A percentile compares a stretch with the other conserved stretches of the same genome.
Conservation (phyloP, 2,888 invertebrate species). For the Trichacis sp. region DNA sequence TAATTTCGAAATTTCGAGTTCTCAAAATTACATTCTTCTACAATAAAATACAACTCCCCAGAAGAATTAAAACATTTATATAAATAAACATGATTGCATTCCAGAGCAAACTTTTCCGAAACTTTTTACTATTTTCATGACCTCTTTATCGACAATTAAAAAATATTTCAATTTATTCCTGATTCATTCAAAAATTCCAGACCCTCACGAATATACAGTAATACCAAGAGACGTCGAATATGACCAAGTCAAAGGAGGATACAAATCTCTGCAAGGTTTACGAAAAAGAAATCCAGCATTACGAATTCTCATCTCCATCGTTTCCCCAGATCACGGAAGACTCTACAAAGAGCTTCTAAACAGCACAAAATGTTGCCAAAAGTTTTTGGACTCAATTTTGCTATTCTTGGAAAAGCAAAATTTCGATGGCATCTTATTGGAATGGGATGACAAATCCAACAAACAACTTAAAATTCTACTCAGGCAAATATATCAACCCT, state of each 20-base stretch:
- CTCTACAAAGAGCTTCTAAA: conserved; percentile 75
- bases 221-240: conserved; percentile 78
- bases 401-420: conserved; percentile 76
- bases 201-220: conserved; percentile 75
- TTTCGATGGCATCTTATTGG: conserved; percentile 86
- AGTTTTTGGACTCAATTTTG: conserved; percentile 76
- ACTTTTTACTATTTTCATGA: no score
- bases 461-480: conserved; percentile 73
- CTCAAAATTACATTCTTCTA: no score
- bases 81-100: no score
- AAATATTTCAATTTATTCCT: conserved; percentile 2
- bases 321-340: conserved; percentile 72
- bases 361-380: conserved; percentile 67
- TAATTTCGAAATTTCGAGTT: no score
- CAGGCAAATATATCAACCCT: conserved; percentile 74
- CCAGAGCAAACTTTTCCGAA: no score
- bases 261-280: conserved; percentile 77
- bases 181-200: conserved; percentile 53
- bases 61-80: no score
- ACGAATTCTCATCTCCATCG: conserved; percentile 79
- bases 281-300: conserved; percentile 77
- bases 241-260: conserved; percentile 81
- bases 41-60: no score
- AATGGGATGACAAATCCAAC: conserved; percentile 71
- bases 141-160: neutral